Conservation (phyloP, 1,140 invertebrate genomes). For the Contarinia nasturtii region DNA sequence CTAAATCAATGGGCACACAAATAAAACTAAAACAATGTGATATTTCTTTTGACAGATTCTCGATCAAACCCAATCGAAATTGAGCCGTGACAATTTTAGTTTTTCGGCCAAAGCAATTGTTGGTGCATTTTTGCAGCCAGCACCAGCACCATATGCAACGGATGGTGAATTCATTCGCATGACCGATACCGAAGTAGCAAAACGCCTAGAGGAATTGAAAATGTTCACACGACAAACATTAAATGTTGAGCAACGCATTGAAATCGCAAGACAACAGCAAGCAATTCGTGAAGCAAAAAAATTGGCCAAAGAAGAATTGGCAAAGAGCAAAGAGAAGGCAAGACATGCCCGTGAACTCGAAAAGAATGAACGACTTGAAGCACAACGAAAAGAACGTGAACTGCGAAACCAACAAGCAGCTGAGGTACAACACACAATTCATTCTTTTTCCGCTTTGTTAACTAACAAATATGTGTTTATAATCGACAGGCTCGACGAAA, state of each 20-base stretch:
- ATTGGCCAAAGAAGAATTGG: conserved; percentile 30
- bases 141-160: conserved; percentile 29
- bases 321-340: conserved; percentile 27
- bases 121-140: conserved; percentile 69
- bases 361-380: conserved; percentile 55
- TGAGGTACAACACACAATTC: conserved; percentile 28
- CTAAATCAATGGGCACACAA: no score
- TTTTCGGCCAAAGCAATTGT: conserved; percentile 75
- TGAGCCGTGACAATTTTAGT: conserved; percentile 75
- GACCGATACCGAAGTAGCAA: conserved; percentile 38
- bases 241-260: conserved; percentile 42
- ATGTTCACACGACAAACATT: conserved; percentile 30
- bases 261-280: conserved; percentile 40
- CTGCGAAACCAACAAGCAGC: conserved; percentile 48
- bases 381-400: conserved; percentile 52
- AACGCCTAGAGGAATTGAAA: conserved; percentile 23
- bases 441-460: neutral
- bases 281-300: conserved; percentile 36
- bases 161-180: conserved; percentile 35
- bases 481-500: conserved; percentile 53
- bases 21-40: no score
- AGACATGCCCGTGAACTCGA: conserved; percentile 47
- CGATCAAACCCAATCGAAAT: conserved; percentile 53
- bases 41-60: conserved; percentile 39
- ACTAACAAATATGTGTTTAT: neutral